phyloP scores from a whole-genome alignment of 2,113 vertebrate genomes.

The Petrocephalus microphthalmus region DNA sequence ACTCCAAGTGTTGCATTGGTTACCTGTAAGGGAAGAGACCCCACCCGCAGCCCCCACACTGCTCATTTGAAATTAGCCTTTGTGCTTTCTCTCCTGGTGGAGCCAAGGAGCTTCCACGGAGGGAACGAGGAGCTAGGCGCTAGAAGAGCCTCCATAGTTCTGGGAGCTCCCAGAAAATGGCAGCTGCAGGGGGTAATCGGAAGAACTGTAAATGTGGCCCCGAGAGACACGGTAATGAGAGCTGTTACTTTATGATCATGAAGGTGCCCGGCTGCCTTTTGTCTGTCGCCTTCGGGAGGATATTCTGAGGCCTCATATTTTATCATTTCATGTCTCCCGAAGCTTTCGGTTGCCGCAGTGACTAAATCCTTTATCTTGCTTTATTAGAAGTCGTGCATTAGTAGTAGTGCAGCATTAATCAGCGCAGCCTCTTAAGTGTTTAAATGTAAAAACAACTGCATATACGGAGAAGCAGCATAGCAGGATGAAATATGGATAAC shows the following conservation, averaged over 20 bases:
- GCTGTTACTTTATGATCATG: neutral
- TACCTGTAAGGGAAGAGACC: conserved; percentile 11
- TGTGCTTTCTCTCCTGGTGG: neutral
- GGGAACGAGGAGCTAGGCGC: neutral
- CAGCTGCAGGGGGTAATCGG: neutral
- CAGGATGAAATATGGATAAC: neutral
- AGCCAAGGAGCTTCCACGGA: neutral
- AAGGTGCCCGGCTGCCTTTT: neutral
- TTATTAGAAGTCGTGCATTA: neutral
- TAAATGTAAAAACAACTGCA: neutral
- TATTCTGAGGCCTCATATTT: conserved; percentile 23
- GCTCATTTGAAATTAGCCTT: neutral
- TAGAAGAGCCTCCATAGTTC: neutral
- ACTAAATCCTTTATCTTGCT: neutral
- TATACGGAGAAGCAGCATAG: neutral
- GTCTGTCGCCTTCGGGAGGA: conserved; percentile 25
- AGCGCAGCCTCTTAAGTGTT: neutral
- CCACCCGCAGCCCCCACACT: neutral
- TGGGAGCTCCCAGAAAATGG: neutral
- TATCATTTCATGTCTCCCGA: neutral
- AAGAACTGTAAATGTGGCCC: neutral
- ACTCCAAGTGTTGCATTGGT: neutral
- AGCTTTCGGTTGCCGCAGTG: neutral
- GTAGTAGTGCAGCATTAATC: neutral
- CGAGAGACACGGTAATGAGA: conserved; percentile 9